Percentiles rank a stretch among this genome's conserved stretches.
Evolutionary conservation across 2,113 vertebrate genomes (phyloP).

Genomic region (Cynocephalus volans): DNA sequence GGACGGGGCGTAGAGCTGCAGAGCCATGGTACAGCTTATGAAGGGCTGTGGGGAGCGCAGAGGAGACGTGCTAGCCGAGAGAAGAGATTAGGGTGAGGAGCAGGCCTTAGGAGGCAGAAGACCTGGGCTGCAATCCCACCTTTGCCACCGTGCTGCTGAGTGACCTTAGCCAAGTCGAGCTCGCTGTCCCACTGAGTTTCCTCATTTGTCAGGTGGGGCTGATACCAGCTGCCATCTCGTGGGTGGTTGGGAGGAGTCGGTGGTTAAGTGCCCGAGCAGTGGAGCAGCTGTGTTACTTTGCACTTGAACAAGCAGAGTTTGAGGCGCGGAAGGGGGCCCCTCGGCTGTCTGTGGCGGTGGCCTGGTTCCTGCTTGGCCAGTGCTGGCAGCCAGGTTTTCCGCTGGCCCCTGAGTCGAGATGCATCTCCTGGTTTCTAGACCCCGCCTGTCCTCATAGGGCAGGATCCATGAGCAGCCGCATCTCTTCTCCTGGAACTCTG

Average conservation of each 20-base stretch:
- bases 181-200: neutral
- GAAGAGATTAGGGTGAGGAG: neutral
- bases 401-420: neutral
- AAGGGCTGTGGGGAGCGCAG: accelerated
- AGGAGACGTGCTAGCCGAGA: accelerated
- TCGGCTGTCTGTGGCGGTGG: too few species aligned
- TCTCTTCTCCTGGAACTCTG: neutral
- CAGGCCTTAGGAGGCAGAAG: neutral
- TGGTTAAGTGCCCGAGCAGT: accelerated
- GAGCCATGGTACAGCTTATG: accelerated
- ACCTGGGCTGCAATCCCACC: accelerated
- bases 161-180: neutral
- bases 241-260: accelerated
- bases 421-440: too few species aligned
- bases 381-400: neutral
- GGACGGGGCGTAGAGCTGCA: accelerated
- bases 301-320: accelerated
- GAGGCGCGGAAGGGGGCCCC: neutral
- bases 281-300: neutral
- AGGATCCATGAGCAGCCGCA: too few species aligned
- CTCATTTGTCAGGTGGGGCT: accelerated
- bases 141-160: neutral
- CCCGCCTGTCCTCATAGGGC: too few species aligned
- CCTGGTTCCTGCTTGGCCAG: neutral
- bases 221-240: accelerated